A percentile compares a stretch with the other conserved stretches of the same genome.
Conservation (phyloP, 2,113 vertebrate genomes). For the Atherinomorus stipes region DNA sequence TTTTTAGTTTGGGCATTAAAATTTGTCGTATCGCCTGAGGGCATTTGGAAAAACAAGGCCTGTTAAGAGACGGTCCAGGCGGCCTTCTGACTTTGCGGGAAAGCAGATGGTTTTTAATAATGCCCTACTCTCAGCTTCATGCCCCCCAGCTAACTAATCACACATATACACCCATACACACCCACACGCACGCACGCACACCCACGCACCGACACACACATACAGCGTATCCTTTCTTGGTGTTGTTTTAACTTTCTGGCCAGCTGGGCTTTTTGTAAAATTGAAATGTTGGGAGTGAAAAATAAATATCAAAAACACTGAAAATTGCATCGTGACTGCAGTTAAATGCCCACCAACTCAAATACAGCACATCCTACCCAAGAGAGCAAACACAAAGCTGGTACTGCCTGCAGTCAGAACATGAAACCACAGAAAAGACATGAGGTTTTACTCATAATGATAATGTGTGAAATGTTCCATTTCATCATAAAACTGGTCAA, state of each 20-base stretch:
- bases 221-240: background rate
- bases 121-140: conserved; percentile 72
- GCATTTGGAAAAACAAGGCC: conserved; percentile 67
- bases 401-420: conserved; percentile 37
- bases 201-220: background rate
- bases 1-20: conserved; percentile 56
- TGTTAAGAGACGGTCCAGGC: conserved; percentile 75
- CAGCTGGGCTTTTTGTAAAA: conserved; percentile 49
- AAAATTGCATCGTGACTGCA: background rate
- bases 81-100: conserved; percentile 74
- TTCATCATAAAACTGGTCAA: background rate
- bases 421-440: conserved; percentile 10
- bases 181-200: background rate
- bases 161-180: conserved; percentile 53
- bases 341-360: conserved; percentile 38
- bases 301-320: background rate
- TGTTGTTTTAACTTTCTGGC: conserved; percentile 29
- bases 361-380: conserved; percentile 26
- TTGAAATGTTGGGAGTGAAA: background rate
- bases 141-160: conserved; percentile 65
- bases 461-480: background rate
- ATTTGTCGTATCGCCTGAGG: conserved; percentile 65
- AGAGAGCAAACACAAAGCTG: conserved; percentile 16
- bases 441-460: background rate
- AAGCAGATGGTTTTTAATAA: conserved; percentile 80